phyloP scores from a whole-genome alignment of 2,797 vertebrate genomes.

The Odontamblyopus rebecca region DNA sequence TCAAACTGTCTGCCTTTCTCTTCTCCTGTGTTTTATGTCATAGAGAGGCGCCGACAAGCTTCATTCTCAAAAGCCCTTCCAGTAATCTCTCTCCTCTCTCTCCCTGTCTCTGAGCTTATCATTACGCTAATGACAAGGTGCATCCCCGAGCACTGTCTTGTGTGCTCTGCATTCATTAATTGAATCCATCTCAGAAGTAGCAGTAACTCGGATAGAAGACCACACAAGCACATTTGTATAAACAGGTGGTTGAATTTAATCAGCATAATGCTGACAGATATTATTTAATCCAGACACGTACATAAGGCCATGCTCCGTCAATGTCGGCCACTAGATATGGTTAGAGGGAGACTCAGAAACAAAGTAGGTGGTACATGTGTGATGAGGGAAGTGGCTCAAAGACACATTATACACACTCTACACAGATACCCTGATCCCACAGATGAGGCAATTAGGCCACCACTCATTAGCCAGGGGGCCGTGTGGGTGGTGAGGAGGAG shows the following conservation, averaged over 20 bases:
- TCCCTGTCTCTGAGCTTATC: constrained; percentile 63
- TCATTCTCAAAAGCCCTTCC: constrained; percentile 70
- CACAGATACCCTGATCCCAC: constrained; percentile 52
- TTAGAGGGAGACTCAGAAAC: constrained; percentile 56
- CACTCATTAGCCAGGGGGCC: constrained; percentile 72
- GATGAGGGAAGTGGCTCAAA: constrained; percentile 59
- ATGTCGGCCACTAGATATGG: constrained; percentile 2
- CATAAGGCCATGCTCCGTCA: constrained; percentile 26
- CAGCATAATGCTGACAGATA: constrained; percentile 28
- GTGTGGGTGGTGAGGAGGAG: constrained; percentile 70
- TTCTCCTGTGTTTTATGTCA: constrained; percentile 63
- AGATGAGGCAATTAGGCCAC: constrained; percentile 74
- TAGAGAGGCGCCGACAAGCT: constrained; percentile 69
- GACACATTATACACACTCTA: constrained; percentile 26
- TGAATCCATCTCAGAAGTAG: constrained; percentile 43
- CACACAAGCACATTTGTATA: constrained; percentile 48
- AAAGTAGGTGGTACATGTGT: constrained; percentile 61
- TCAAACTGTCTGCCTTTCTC: constrained; percentile 39
- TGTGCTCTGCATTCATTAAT: constrained; percentile 42
- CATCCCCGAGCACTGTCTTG: constrained; percentile 51
- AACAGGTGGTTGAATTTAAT: constrained; percentile 6
- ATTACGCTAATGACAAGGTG: constrained; percentile 82
- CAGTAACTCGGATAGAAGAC: constrained; percentile 40
- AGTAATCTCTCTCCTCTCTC: constrained; percentile 67
- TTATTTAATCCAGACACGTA: constrained; percentile 23